Base-by-base conservation (phyloP, 2,113 vertebrate genomes). In the Sigmodon hispidus region DNA sequence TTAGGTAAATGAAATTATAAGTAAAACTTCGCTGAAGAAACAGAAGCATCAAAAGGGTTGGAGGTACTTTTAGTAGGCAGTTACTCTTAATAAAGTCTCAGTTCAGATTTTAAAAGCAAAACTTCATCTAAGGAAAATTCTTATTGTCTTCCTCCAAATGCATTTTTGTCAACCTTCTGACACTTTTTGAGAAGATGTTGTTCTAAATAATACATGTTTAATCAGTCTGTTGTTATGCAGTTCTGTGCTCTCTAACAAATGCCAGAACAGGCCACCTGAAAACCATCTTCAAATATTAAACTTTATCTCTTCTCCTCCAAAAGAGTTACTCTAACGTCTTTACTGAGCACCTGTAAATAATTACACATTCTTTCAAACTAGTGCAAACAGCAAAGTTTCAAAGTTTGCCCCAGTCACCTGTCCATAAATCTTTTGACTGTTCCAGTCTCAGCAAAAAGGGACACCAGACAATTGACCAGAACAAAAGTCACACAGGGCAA, bases 351-450 rank as follows among this genome's bases (percentile, higher is more conserved):
- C 17, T 10, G 92, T 94, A 95, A 95, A 95, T 95, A 93, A 96
- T 95, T 93, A 94, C 75, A 94, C 72, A 93, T 87, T 57, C 48
- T 93, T 81, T 79, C 79, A 88, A 97, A 55, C 52, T 52, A 93
- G 43, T n/a, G 89, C 50, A 96, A 96, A 95, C 24, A 84, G 31
- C 67, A 61, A 89, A 75, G 83, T 92, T 95, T 96, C 95, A 96
- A 95, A 93, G 67, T 95, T 90, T 93, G 87, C 57, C 63, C 67
- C 40, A 86, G 69, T 22, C 26, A 94, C 89, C 52, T 93, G 77
- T 83, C 69, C 40, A 70, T 86, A 84, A 77, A 48, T 89, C 45
- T 65, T 91, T 22, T 89, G 73, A n/a, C 43, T 69, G 19, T 87
- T 45, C 61, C 50, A 94, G 9, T 87, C 45, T 34, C 50, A 87